Evolutionary conservation across 2,888 invertebrate genomes (phyloP), one percentile per base, ranked within the genome.

Genomic region (Schizaphis graminum): DNA sequence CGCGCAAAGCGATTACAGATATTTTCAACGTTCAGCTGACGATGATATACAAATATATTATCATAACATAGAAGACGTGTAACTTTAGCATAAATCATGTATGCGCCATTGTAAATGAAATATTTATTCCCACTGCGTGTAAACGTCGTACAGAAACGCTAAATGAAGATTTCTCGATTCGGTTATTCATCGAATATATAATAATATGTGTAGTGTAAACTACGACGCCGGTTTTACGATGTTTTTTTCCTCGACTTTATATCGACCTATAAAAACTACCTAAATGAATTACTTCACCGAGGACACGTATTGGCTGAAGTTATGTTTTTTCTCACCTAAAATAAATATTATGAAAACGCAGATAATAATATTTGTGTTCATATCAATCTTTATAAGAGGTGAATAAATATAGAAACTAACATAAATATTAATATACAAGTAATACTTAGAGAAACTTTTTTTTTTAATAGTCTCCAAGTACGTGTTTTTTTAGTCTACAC

Each of bases 11-110:
- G 8, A 77, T 77, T 77, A 77, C 77, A 77, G 35, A 77, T 16
- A 77, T 35, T 77, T 77, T 35, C 35, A 41, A 24, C 77, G 77
- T 21, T 77, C 77, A 21, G 35, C 77, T 35, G 77, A 77, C 35
- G 35, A 77, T 77, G 35, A 77, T 77, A 77, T 77, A 77, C 35
- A 77, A 77, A 77, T 77, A 24, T 77, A 77, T 77, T 77, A 77
- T 77, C 77, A 77, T 77, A 77, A 77, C 21, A 77, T 35, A 77
- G 77, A 41, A 35, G 77, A 77, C 77, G 35, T 24, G 35, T 77
- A 77, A 77, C 35, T 77, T 77, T 77, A 35, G 21, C 77, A 77
- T 77, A 77, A 77, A 77, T 77, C 77, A 77, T 77, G 35, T 77
- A 35, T 77, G 77, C 35, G 35, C 77, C 77, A 35, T 77, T 77